Evolutionary conservation across 2,888 invertebrate species (phyloP).

Genomic region (Ypsolopha scabrella): DNA sequence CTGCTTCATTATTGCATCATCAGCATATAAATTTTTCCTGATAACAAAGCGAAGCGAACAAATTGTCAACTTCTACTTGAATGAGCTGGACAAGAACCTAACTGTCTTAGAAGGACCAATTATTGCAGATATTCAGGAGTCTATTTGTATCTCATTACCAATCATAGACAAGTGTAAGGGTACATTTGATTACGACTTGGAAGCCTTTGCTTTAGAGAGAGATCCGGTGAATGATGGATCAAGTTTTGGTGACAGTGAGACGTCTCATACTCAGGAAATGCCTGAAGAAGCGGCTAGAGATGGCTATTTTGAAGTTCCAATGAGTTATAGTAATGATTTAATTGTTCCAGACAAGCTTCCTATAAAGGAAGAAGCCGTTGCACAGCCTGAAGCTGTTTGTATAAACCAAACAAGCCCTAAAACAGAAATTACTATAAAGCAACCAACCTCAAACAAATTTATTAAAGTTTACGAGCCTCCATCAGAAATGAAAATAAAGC

Average conservation of each 20-base stretch:
- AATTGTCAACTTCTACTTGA: slow-evolving; percentile 33
- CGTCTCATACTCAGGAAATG: not conserved
- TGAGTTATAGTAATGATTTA: not conserved
- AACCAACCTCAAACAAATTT: not conserved
- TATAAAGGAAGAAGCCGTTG: too few species aligned
- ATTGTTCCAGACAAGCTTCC: too few species aligned
- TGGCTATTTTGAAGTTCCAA: not conserved
- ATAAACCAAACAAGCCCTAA: too few species aligned
- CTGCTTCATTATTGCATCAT: slow-evolving; percentile 37
- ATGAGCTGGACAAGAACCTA: slow-evolving; percentile 28
- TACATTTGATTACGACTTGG: slow-evolving; percentile 28
- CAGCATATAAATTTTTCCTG: slow-evolving; percentile 43
- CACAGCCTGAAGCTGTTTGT: too few species aligned
- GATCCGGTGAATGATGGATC: not conserved
- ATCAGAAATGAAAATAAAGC: slow-evolving; percentile 5
- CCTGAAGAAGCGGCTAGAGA: not conserved
- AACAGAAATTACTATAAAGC: too few species aligned
- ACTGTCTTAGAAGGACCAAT: slow-evolving; percentile 19
- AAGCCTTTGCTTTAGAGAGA: slow-evolving; percentile 20
- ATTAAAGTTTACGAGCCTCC: not conserved
- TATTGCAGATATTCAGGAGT: slow-evolving; percentile 19
- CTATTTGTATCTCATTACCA: slow-evolving; percentile 37
- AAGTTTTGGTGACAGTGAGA: not conserved
- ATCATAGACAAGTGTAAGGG: slow-evolving; percentile 16
- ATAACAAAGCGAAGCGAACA: slow-evolving; percentile 30